These are phyloP conservation scores for Pagetopsis macropterus DNA, from an alignment of 2,797 vertebrate genomes.

Conservation along the genomic window DNA sequence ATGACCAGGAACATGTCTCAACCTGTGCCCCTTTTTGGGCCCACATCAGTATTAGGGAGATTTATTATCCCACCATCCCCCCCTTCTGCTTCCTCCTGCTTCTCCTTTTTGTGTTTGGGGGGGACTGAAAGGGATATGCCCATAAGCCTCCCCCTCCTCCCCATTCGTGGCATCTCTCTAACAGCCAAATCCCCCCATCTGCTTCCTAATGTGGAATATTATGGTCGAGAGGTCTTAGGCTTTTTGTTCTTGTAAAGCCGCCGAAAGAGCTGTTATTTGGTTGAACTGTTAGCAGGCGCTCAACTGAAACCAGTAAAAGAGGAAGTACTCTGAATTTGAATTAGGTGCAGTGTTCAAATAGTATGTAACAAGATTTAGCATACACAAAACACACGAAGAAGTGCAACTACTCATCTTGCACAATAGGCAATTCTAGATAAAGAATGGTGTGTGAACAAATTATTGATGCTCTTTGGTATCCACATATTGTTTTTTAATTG, in stretches of 20 bases:
- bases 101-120: conserved; percentile 53
- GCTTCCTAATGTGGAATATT: conserved; percentile 14
- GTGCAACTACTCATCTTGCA: too few species aligned
- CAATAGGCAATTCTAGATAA: too few species aligned
- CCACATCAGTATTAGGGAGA: conserved; percentile 62
- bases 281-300: conserved; percentile 1
- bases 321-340: too few species aligned
- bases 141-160: conserved; percentile 40
- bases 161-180: conserved; percentile 30
- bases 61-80: conserved; percentile 52
- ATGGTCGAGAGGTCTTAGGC: conserved; percentile 14
- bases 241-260: conserved; percentile 2
- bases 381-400: too few species aligned
- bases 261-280: not conserved
- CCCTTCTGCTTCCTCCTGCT: conserved; percentile 37
- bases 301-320: conserved; percentile 2
- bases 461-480: too few species aligned
- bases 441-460: too few species aligned
- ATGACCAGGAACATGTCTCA: conserved; percentile 56
- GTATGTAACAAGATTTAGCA: too few species aligned
- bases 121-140: conserved; percentile 60
- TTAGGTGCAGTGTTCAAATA: too few species aligned
- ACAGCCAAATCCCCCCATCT: conserved; percentile 29
- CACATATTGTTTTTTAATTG: too few species aligned
- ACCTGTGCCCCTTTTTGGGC: conserved; percentile 54